Base-by-base conservation (phyloP, 2,888 invertebrate genomes). In the Macrosoma leucophasiata region DNA sequence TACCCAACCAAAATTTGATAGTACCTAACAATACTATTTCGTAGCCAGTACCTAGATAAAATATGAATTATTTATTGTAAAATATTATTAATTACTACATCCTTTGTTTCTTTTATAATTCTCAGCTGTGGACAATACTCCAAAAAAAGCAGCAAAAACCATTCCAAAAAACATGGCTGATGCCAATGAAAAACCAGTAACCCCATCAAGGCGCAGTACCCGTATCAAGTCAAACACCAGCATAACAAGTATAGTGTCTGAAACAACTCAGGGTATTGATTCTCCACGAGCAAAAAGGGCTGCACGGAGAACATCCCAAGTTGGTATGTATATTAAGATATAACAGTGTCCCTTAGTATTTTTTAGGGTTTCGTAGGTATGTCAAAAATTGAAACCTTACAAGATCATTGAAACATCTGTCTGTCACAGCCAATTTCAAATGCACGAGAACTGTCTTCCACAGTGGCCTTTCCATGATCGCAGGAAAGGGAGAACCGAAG, bases 261-360 rank as follows among this genome's bases (percentile, higher is more conserved):
- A 79, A 17, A 56, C 68, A 7, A 45, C 58, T 9, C 56, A 55
- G 17, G 48, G 24, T 28, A 40, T 53, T 29, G 72, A 69, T 12
- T 76, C 82, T 0, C 82, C 84, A 1, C 64, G 82, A 48, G 75
- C 82, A n/a, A 79, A 62, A 32, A 57, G 84, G 34, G 79, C 78
- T 26, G 52, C 69, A 6, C 62, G 81, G 26, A 62, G 82, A 36
- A 66, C 41, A 29, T 84, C 82, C 21, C 64, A 59, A 51, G 55
- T 62, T 49, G 79, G 82, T 82, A 52, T 56, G 63, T 55, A 22
- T 35, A 10, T 17, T 17, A 7, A n/a, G 11, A 18, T 25, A n/a
- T n/a, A n/a, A n/a, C n/a, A n/a, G n/a, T n/a, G n/a, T n/a, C n/a
- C n/a, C n/a, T n/a, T n/a, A n/a, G n/a, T n/a, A n/a, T n/a, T n/a